Evolutionary conservation across 2,797 vertebrate genomes (phyloP).

Genomic region (Microctenopoma steveboyesi): DNA sequence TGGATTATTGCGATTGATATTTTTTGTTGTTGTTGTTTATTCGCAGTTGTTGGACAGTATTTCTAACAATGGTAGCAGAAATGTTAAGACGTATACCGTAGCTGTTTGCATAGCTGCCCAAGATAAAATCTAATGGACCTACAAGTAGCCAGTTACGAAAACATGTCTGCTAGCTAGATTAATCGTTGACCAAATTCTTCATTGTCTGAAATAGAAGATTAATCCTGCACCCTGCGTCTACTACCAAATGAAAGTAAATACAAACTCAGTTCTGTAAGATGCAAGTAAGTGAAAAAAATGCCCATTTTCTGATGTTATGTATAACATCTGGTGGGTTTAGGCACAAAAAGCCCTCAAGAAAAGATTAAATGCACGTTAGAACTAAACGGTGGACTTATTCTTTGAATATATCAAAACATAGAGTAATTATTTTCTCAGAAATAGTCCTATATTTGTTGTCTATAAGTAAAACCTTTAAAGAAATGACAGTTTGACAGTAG

Average conservation of each 20-base stretch:
- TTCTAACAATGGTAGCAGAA: not conserved
- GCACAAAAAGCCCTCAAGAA: not conserved
- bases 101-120: not conserved
- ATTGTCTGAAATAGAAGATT: no score
- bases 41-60: not conserved
- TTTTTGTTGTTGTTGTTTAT: not conserved
- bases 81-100: no score
- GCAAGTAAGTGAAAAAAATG: no score
- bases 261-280: no score
- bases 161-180: no score
- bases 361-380: not conserved
- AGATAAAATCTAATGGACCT: not conserved
- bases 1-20: not conserved
- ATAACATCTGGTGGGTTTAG: not conserved
- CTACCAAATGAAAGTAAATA: no score
- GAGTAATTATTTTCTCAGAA: not conserved
- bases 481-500: not conserved
- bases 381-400: slow-evolving; percentile 30
- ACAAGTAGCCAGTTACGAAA: no score
- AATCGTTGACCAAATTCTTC: no score
- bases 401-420: slow-evolving; percentile 21
- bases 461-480: not conserved
- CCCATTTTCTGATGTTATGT: no score
- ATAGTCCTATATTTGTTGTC: not conserved
- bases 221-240: no score